Base-by-base conservation (phyloP, 1,140 invertebrate genomes). In the Danaus plexippus region DNA sequence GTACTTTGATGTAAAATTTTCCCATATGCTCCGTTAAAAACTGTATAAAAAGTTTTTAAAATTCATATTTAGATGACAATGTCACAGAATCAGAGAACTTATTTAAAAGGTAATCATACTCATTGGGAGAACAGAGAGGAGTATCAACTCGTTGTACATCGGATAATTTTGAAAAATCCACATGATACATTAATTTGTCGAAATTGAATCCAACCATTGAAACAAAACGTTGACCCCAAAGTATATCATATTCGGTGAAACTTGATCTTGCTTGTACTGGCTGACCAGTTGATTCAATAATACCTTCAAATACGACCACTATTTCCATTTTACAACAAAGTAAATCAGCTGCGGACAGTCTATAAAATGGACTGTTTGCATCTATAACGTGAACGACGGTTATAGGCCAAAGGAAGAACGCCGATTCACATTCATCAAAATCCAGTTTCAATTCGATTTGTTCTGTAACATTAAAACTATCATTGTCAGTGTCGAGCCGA, bases 361-460 rank as follows among this genome's bases (percentile, higher is more conserved):
- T 86, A 74, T 93, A 97, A 42, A 98, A 92, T 1, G 96, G 96
- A 48, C 91, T 92, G 0, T 78, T 73, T 41, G 88, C 77, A 72
- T 96, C 91, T 50, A 96, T 94, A 13, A 88, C 88, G 72, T 95
- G 93, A 1, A 94, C 90, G n/a, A 94, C 91, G 0, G 91, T 92
- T 72, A 94, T 91, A 0, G 96, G 96, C 96, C 96, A 97, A 42
- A 97, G 92, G 69, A 97, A 93, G 75, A 97, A 96, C 0, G 96
- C 85, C 18, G 78, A 71, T 58, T 92, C 91, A 58, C 93, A 92
- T 47, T 92, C 91, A 70, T 96, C 94, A 11, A 94, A 92, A 13
- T 92, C 91, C 1, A 93, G 88, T 12, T 89, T 87, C 32, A 95
- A 73, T 67, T 94, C 92, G 44, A 92, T 91, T 66, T 95, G 93